Evolutionary conservation across 2,888 invertebrate genomes (phyloP), one percentile per base, ranked within the genome.

Genomic region (Camptogramma bilineatum): DNA sequence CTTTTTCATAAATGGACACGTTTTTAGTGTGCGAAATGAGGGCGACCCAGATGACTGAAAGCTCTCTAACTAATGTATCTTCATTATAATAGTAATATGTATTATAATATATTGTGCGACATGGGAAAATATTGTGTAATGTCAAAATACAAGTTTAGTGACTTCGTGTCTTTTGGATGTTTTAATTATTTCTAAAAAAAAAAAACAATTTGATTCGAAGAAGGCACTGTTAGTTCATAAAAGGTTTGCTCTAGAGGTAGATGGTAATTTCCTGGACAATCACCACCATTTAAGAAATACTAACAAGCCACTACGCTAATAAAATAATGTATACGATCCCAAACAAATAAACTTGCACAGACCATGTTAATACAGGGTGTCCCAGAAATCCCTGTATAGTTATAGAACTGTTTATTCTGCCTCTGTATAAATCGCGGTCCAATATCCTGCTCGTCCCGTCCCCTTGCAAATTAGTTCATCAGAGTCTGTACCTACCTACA

Each of bases 381-480:
- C 50, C 42, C 42, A 54, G 54, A 54, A 50, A 54, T 31, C 19
- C 55, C 31, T 55, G 50, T 65, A n/a, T n/a, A 62, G 57, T 59
- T 65, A 61, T 48, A 52, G 58, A 60, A 66, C 48, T 67, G 65
- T 70, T 68, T 64, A 59, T 63, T 59, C 54, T 51, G 52, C 48
- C 48, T 53, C 62, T 62, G 61, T 61, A 51, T 55, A 62, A 44
- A 62, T 62, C 57, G 55, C 50, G 58, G 59, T 63, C 63, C 65
- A 71, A 71, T 71, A 71, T 71, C 69, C 71, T 67, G 63, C 58
- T 58, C 58, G 57, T 53, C 42, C 34, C 64, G 59, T 63, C 64
- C 66, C 64, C 66, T 69, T 69, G 63, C 67, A 69, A 71, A 71
- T 71, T 67, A 69, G 69, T 69, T 71, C 65, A 67, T 71, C 69